Percentiles rank a stretch among this genome's conserved stretches.
phyloP scores from a whole-genome alignment of 2,113 vertebrate species.

The Mus pahari region DNA sequence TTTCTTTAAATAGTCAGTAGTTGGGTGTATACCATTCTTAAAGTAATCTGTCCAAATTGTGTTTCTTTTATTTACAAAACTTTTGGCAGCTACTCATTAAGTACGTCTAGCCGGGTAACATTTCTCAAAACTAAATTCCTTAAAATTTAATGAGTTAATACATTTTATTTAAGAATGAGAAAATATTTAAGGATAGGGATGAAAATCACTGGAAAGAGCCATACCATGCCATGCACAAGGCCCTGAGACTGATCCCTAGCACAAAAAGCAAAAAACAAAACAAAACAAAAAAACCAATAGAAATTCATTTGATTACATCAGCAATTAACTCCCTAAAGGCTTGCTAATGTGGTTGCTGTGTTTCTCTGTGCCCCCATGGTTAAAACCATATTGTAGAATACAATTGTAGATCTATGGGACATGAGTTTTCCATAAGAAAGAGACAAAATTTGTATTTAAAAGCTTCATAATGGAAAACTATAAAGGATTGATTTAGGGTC shows the following conservation, averaged over 20 bases:
- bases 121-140: conserved; percentile 26
- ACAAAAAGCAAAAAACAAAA: neutral
- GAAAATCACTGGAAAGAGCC: neutral
- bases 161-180: conserved; percentile 38
- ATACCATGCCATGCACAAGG: neutral
- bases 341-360: neutral
- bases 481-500: neutral
- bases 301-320: conserved; percentile 1
- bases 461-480: neutral
- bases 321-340: neutral
- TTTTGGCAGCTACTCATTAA: conserved; percentile 22
- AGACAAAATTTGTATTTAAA: neutral
- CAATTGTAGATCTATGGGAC: neutral
- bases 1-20: conserved; percentile 5
- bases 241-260: neutral
- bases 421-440: conserved; percentile 8
- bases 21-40: neutral
- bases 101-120: neutral
- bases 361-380: neutral
- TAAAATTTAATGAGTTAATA: neutral
- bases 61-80: conserved; percentile 27
- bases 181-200: neutral
- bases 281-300: neutral
- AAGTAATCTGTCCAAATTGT: neutral
- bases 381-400: neutral